Percentiles rank a stretch among this genome's conserved stretches.
phyloP scores from a whole-genome alignment of 2,113 vertebrate genomes.

The Pterophyllum scalare region DNA sequence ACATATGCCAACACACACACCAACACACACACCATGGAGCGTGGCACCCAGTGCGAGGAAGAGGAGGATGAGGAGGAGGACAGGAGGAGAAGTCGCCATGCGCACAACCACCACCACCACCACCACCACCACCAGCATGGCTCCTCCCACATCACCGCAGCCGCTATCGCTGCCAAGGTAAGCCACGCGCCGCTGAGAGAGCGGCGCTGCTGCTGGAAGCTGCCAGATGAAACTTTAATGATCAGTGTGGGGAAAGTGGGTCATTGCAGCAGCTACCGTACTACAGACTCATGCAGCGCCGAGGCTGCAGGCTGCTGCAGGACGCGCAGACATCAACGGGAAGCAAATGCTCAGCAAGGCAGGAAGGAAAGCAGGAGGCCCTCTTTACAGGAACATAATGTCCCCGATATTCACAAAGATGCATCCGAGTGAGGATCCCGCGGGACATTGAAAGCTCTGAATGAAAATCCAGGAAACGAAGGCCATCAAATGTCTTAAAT shows the following conservation, averaged over 20 bases:
- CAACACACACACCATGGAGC: slow-evolving; percentile 96
- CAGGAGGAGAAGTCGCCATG: slow-evolving; percentile 58
- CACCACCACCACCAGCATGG: slow-evolving; percentile 88
- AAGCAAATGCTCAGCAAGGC: neutral
- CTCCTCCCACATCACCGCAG: slow-evolving; percentile 97
- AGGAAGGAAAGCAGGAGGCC: neutral
- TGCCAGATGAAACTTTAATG: slow-evolving; percentile 51
- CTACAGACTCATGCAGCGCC: neutral
- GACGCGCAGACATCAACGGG: neutral
- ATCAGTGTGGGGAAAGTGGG: slow-evolving; percentile 46
- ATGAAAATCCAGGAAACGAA: too few species aligned
- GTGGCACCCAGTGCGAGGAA: slow-evolving; percentile 95
- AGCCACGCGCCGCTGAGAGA: slow-evolving; percentile 16
- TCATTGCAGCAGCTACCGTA: slow-evolving; percentile 40
- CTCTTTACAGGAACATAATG: accelerated
- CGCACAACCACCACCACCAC: slow-evolving; percentile 83
- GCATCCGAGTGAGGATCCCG: neutral
- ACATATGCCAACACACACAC: slow-evolving; percentile 87
- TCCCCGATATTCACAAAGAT: neutral
- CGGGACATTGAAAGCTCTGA: neutral
- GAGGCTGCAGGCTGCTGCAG: slow-evolving; percentile 11
- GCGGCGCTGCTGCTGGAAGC: neutral
- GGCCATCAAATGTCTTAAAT: too few species aligned
- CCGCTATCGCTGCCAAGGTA: slow-evolving; percentile 98
- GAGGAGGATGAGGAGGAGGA: slow-evolving; percentile 78